Evolutionary conservation across 1,140 invertebrate species (phyloP).

Genomic region (Amphibalanus amphitrite): DNA sequence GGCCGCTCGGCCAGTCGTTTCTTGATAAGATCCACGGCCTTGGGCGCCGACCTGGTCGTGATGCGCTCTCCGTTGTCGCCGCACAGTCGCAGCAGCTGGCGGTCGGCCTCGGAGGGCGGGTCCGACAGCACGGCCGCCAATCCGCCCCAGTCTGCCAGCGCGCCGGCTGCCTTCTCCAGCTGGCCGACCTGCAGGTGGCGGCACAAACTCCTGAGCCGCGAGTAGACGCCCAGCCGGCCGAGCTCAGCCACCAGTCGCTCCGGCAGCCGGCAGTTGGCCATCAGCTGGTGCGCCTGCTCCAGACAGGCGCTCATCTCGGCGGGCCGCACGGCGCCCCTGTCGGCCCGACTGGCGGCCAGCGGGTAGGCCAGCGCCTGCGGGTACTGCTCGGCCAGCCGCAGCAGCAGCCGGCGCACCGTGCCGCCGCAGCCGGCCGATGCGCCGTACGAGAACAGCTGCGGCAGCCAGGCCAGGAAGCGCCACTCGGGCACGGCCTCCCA

Average conservation of each 20-base stretch:
- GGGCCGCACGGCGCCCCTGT: background rate
- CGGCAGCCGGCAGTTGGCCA: background rate
- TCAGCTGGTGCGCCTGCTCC: background rate
- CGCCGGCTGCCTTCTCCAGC: too few species aligned
- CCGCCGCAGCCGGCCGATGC: slow-evolving; percentile 20
- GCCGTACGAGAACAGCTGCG: slow-evolving; percentile 34
- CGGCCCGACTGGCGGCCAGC: slow-evolving; percentile 29
- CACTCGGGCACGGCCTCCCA: slow-evolving; percentile 32
- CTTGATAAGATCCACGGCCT: slow-evolving; percentile 7
- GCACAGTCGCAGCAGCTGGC: background rate
- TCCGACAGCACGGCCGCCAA: too few species aligned
- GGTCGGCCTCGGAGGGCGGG: too few species aligned
- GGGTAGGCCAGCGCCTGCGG: slow-evolving; percentile 45
- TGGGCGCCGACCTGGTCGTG: too few species aligned
- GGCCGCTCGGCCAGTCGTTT: slow-evolving; percentile 18
- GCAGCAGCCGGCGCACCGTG: slow-evolving; percentile 28
- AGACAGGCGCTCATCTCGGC: background rate
- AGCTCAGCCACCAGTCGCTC: background rate
- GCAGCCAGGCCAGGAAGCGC: slow-evolving; percentile 48
- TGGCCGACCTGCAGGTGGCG: too few species aligned
- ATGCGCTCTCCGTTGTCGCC: background rate
- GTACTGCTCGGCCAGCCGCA: slow-evolving; percentile 37
- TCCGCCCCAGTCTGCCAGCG: too few species aligned
- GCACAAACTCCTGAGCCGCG: too few species aligned
- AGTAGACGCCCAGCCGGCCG: background rate